Base-by-base conservation (phyloP, 1,140 invertebrate species). In the Drosophila sp. region DNA sequence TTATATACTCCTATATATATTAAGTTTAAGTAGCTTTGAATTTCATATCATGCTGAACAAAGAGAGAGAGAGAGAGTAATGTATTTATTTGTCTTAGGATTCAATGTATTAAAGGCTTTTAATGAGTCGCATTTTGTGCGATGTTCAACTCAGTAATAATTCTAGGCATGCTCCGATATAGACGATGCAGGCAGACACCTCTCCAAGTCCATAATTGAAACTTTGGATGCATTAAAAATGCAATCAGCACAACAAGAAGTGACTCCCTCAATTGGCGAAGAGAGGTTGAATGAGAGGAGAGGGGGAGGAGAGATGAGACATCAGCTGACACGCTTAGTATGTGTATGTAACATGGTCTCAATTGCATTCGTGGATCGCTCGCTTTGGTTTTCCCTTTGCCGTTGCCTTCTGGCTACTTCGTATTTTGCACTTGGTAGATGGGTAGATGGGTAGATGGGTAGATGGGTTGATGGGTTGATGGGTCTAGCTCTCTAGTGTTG, bases 211-310 rank as follows among this genome's bases (percentile, higher is more conserved):
- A 76, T 84, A 83, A 86, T 86, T 86, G 81, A 86, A 86, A 87
- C 82, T 86, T 86, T 51, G 75, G 62, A 61, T 70, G 75, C 81
- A 87, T 86, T 86, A 87, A 86, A 87, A 82, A 87, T 89, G 83
- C 82, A 86, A 86, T 89, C 76, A 82, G 82, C 62, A 74, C 74
- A 80, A 76, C 82, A 78, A 82, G 75, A 70, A 74, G 58, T 36
- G 29, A 36, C 21, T 4, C 21, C 21, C 21, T 2, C 21, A 1
- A 46, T 6, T 6, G 11, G 8, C 0, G 3, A 18, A 25, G 3
- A 46, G 9, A 25, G 43, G n/a, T 0, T 8, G 40, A 43, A 11
- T 5, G 41, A 8, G 14, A 43, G 41, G 41, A 8, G 0, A 18
- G 41, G 2, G 41, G n/a, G 2, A 18, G n/a, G 2, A 18, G 7